Evolutionary conservation across 2,888 invertebrate genomes (phyloP).

Genomic region (Athalia circularis): DNA sequence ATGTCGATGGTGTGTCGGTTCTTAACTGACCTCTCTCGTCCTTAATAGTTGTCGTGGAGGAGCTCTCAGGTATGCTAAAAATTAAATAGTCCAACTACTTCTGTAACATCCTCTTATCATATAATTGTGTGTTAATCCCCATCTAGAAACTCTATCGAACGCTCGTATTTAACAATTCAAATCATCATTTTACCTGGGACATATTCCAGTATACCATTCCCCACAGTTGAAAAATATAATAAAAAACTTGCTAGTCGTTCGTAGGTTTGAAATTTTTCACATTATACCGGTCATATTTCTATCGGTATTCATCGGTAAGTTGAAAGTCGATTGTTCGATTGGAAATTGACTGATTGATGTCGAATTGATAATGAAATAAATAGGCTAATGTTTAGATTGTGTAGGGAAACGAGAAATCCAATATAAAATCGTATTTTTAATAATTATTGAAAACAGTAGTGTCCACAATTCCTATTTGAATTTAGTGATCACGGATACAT

Average conservation of each 20-base stretch:
- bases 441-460: no score
- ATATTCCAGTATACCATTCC: neutral
- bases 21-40: slow-evolving; percentile 69
- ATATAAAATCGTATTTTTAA: no score
- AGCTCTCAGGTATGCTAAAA: slow-evolving; percentile 68
- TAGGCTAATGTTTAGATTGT: no score
- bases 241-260: slow-evolving; percentile 2
- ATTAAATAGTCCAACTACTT: slow-evolving; percentile 30
- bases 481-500: no score
- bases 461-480: no score
- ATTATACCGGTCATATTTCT: neutral
- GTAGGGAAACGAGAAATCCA: no score
- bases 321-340: neutral
- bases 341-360: neutral
- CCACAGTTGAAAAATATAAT: slow-evolving; percentile 3
- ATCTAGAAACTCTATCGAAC: neutral
- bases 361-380: no score
- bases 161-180: slow-evolving; percentile 15
- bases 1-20: slow-evolving; percentile 67
- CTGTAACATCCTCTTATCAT: neutral
- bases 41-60: slow-evolving; percentile 68
- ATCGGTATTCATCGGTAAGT: slow-evolving; percentile 5
- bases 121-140: slow-evolving; percentile 4
- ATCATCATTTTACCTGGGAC: neutral
- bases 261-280: slow-evolving; percentile 10